These are phyloP conservation scores for Hemistola chrysoprasaria DNA, from an alignment of 2,888 invertebrate genomes.

Conservation along the genomic window DNA sequence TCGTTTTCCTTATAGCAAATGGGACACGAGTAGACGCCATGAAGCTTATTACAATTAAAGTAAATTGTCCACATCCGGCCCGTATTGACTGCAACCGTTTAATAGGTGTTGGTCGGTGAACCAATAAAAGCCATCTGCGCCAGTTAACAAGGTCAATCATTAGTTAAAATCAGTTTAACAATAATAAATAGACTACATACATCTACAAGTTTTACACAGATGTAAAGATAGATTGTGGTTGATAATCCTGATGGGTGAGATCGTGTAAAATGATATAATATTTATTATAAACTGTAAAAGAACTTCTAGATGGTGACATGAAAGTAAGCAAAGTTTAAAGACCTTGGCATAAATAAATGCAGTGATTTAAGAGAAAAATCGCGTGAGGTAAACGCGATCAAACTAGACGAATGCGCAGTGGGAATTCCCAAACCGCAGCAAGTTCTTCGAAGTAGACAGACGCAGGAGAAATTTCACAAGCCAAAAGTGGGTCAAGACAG, in stretches of 20 bases:
- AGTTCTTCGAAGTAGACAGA: conserved; percentile 67
- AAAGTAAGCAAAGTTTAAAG: no score
- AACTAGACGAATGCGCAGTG: conserved; percentile 38
- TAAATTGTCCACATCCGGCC: conserved; percentile 76
- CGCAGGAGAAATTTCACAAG: conserved; percentile 79
- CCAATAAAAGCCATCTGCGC: conserved; percentile 70
- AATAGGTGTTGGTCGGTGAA: conserved; percentile 59
- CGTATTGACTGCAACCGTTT: conserved; percentile 61
- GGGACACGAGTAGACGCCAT: conserved; percentile 24
- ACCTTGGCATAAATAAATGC: conserved; percentile 1
- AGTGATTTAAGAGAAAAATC: conserved; percentile 3
- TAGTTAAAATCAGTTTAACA: conserved; percentile 52
- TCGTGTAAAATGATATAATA: no score
- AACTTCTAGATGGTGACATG: no score
- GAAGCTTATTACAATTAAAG: conserved; percentile 62
- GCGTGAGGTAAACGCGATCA: conserved; percentile 12
- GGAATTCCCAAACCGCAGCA: conserved; percentile 63
- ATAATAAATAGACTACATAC: conserved; percentile 29
- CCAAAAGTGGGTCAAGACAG: conserved; percentile 76
- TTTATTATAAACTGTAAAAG: no score
- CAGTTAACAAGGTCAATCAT: conserved; percentile 56
- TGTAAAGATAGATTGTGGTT: no score
- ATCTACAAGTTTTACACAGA: conserved; percentile 8
- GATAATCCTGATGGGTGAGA: no score
- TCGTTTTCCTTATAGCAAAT: conserved; percentile 27